Base-by-base conservation (phyloP, 2,113 vertebrate genomes). In the Tragelaphus strepsiceros region DNA sequence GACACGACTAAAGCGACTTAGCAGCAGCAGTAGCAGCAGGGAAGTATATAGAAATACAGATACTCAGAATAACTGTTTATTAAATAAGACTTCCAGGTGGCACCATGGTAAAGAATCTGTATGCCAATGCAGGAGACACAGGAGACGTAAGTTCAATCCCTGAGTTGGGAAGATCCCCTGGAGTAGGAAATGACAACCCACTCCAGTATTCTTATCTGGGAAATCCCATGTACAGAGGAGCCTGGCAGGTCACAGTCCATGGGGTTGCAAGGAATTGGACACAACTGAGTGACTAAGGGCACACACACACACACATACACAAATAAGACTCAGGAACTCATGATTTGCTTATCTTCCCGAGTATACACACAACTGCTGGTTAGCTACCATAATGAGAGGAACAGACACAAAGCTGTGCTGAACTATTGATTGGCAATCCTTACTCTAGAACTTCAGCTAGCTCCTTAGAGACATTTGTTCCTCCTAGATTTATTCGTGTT, bases 61-160 rank as follows among this genome's bases (percentile, higher is more conserved):
- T 56, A 30, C 16, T 59, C 3, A 62, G 43, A 82, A 87, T 56
- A 53, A 6, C 21, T 77, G 30, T 61, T 87, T 88, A 54, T 94
- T 80, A 51, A 88, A 12, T 46, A 82, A 56, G 17, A 61, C 11
- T 39, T 35, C n/a, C 64, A 35, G n/a, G 67, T 22, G 35, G 71
- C 14, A 24, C 11, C 3, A 3, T 74, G 35, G 35, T 74, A 24
- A 74, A 43, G 67, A 43, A 43, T 43, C 71, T 43, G 22, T 43
- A 24, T 74, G 71, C 21, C 35, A 74, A 2, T 6, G 35, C 35
- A 39, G 21, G 67, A 74, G 67, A 74, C 6, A 2, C 71, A 74
- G 67, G 64, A 71, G 19, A 35, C 0, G 0, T 12, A 35, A 19
- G 35, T 74, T 26, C 35, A 43, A 6, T 7, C 35, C 35, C 22